Percentiles rank a stretch among this genome's conserved stretches.
These are phyloP conservation scores for Drosophila aff. DNA, from an alignment of 1,140 invertebrate genomes.

Conservation along the genomic window DNA sequence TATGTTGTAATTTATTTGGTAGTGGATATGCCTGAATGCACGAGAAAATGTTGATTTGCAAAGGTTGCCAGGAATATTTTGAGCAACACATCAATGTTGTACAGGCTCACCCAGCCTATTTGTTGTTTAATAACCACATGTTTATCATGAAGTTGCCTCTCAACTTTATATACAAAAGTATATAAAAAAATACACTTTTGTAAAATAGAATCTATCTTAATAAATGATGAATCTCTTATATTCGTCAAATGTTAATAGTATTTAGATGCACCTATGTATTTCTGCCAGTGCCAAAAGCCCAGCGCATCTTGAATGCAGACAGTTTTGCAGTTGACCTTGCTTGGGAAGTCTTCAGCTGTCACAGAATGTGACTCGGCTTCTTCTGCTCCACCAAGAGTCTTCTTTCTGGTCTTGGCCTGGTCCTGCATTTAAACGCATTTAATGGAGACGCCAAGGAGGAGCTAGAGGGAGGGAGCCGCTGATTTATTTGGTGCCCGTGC, in stretches of 20 bases:
- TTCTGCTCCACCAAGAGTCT: slow-evolving; percentile 26
- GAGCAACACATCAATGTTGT: background rate
- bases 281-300: background rate
- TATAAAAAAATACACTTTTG: too few relatives aligned
- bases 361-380: slow-evolving; percentile 41
- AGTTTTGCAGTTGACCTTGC: slow-evolving; percentile 54
- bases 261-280: background rate
- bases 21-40: background rate
- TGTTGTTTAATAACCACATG: background rate
- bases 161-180: too few relatives aligned
- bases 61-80: background rate
- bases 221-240: background rate
- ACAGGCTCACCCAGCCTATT: background rate
- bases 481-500: slow-evolving; percentile 51
- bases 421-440: slow-evolving; percentile 51
- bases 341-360: slow-evolving; percentile 22
- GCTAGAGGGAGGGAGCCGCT: slow-evolving; percentile 1
- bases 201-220: background rate
- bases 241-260: background rate
- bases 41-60: background rate
- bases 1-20: background rate
- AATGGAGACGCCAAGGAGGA: slow-evolving; percentile 5
- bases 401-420: slow-evolving; percentile 21
- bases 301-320: slow-evolving; percentile 36
- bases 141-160: too few relatives aligned